Base-by-base conservation (phyloP, 2,797 vertebrate species). In the Paratrypauchen microcephalus region DNA sequence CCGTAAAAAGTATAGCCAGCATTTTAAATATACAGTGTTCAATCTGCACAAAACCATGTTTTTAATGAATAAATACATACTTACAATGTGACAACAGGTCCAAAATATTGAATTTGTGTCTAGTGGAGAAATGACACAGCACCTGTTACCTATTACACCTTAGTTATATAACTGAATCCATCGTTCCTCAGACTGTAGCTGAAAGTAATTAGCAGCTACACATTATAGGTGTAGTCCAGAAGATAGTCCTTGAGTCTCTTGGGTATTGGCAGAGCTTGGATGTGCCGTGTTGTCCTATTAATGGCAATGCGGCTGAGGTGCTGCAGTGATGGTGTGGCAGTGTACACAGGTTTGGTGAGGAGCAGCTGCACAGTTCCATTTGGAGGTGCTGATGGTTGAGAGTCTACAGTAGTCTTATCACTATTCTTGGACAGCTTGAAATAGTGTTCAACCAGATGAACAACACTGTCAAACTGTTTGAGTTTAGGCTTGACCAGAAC, bases 381-480 rank as follows among this genome's bases (percentile, higher is more conserved):
- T 57, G 93, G 91, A 24, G 93, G 86, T 4, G 91, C 85, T 56
- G 94, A 89, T 1, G 81, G n/a, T 11, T 57, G 73, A 21, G 79
- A 63, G 67, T 70, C 58, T 1, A 73, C 21, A 0, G 67, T 13
- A 1, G 85, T 87, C 83, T 93, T 95, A 69, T 72, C 66, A 47
- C 94, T 74, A 68, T 69, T 93, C 76, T 94, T 90, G 76, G 96
- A 98, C 87, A 98, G 93, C 63, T 94, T 93, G 61, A 98, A 95
- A 26, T 98, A 99, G 89, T 97, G 95, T 83, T 98, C 95, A 66
- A 98, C 97, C 82, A 99, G 93, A 82, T 95, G 95, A 18, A 98
- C 97, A 85, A 98, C 97, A 0, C 96, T 97, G 92, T 96, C 95
- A 61, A 99, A 99, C 70, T 97, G 96, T 78, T 95, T 96, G 23